Evolutionary conservation across 2,113 vertebrate species (phyloP).

Genomic region (Gorsachius goisagi): DNA sequence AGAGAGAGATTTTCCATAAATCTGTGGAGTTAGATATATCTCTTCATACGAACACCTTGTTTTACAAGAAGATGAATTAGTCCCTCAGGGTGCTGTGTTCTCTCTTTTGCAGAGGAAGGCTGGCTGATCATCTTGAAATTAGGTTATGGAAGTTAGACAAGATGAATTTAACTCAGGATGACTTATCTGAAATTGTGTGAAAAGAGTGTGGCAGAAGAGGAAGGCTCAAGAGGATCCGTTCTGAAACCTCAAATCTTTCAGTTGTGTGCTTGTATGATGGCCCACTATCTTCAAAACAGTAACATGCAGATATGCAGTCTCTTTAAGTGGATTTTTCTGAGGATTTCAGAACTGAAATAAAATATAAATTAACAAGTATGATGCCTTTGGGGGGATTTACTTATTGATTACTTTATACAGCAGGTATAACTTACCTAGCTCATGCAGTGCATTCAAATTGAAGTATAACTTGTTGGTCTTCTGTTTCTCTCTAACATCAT

Average conservation of each 20-base stretch:
- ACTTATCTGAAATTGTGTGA: not conserved
- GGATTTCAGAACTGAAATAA: not conserved
- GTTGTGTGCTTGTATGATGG: not conserved
- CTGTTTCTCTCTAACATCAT: not conserved
- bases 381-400: not conserved
- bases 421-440: not conserved
- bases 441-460: not conserved
- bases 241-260: not conserved
- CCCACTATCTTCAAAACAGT: not conserved
- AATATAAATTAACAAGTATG: not conserved
- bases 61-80: not conserved
- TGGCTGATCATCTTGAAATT: not conserved
- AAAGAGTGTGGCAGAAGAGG: not conserved
- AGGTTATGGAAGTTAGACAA: not conserved
- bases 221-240: not conserved
- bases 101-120: not conserved
- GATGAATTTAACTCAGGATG: not conserved
- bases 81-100: not conserved
- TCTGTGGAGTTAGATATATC: not conserved
- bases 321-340: not conserved
- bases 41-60: not conserved
- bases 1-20: not conserved
- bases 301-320: not conserved
- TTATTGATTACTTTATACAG: not conserved
- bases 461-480: not conserved